phyloP scores from a whole-genome alignment of 2,797 vertebrate species.

The Phrynocephalus vlangalii region DNA sequence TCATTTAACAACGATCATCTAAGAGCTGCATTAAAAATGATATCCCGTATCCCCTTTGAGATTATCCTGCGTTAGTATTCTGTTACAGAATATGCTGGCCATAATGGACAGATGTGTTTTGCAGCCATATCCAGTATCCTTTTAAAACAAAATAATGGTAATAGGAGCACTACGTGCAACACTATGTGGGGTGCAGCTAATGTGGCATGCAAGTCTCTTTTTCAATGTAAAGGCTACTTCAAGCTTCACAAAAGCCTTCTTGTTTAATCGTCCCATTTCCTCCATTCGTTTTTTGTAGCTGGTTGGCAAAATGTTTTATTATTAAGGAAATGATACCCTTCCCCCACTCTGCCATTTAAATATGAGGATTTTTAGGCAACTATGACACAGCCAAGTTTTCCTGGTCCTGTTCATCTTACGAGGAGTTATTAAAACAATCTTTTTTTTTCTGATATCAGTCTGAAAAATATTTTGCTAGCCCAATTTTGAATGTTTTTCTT shows the following conservation, averaged over 20 bases:
- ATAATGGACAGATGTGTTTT: slow-evolving; percentile 69
- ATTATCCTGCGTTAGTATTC: slow-evolving; percentile 69
- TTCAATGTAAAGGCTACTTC: slow-evolving; percentile 43
- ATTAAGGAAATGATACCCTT: slow-evolving; percentile 6
- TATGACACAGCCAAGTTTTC: slow-evolving; percentile 8
- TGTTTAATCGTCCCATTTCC: slow-evolving; percentile 32
- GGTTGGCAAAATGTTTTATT: slow-evolving; percentile 8
- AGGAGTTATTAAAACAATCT: not conserved
- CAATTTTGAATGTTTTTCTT: not conserved
- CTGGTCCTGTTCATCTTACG: not conserved
- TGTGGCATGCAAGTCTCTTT: slow-evolving; percentile 61
- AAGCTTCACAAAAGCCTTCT: slow-evolving; percentile 22
- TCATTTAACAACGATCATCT: slow-evolving; percentile 77
- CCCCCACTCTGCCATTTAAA: not conserved
- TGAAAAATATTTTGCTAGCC: not conserved
- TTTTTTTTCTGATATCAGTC: not conserved
- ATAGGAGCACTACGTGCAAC: slow-evolving; percentile 37
- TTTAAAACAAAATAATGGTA: slow-evolving; percentile 60
- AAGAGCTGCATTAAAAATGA: slow-evolving; percentile 69
- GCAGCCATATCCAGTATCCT: slow-evolving; percentile 69
- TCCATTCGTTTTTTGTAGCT: not conserved
- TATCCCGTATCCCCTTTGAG: slow-evolving; percentile 63
- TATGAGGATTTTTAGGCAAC: not conserved
- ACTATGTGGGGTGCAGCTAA: slow-evolving; percentile 55
- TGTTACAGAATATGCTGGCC: slow-evolving; percentile 67